Base-by-base conservation (phyloP, 2,113 vertebrate species). In the Nothoprocta pentlandii region DNA sequence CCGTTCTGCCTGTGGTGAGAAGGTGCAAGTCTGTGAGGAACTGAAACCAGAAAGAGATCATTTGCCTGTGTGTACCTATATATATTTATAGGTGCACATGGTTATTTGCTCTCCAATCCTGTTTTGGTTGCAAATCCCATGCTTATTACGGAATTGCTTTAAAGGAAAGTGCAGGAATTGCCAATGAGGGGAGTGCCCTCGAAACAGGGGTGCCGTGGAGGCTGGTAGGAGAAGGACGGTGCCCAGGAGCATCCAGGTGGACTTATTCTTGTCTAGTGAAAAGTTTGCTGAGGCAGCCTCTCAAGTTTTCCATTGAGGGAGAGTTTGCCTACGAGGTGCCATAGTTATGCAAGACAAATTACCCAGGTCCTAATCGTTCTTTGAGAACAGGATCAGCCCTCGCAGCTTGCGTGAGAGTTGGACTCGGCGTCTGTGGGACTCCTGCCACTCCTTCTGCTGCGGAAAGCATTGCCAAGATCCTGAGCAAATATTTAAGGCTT, bases 401-500 rank as follows among this genome's bases (percentile, higher is more conserved):
- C 75, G 26, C 0, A 0, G 61, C 61, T 71, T 28, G 62, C 56
- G 58, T 96, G 92, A 80, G 82, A 84, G 76, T 74, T 8, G 59
- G 21, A 51, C 83, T 66, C 46, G 0, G 1, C 9, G 16, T 44
- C 30, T 7, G 49, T 4, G 5, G 21, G 64, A 2, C 58, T 79
- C 84, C 3, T 91, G 91, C 91, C 82, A 42, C 96, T 95, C 93
- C 92, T 95, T 47, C 47, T 36, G 79, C 10, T 28, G 88, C 73
- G 75, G 76, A 64, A 86, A 78, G 64, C 28, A 68, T 64, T 34
- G 56, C 85, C 79, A 71, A 94, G 90, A 80, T 84, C 93, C 74
- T 64, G 80, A 84, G 90, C 90, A 95, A 97, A 96, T 93, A 95
- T 95, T 95, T 97, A 93, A 88, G 93, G 73, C 78, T 93, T 81